phyloP scores from a whole-genome alignment of 1,140 invertebrate species.

The Catajapyx aquilonaris region DNA sequence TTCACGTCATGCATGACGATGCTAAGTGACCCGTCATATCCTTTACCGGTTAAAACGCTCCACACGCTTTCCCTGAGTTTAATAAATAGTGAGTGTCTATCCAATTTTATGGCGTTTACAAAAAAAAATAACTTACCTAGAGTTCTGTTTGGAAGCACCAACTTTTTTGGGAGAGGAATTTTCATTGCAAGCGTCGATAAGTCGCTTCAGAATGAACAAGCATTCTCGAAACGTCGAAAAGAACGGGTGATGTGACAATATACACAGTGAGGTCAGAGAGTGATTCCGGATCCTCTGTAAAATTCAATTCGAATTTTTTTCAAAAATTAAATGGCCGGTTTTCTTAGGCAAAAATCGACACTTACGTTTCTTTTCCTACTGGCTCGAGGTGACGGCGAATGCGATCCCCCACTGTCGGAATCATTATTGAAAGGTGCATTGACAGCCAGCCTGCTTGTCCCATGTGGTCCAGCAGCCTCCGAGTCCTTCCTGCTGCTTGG shows the following conservation, averaged over 20 bases:
- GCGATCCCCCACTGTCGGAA: slow-evolving; percentile 67
- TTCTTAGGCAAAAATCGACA: too few species aligned
- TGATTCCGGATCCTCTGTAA: slow-evolving; percentile 58
- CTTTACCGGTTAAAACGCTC: slow-evolving; percentile 54
- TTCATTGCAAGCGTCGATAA: slow-evolving; percentile 94
- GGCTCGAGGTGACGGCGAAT: slow-evolving; percentile 61
- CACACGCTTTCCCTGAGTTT: slow-evolving; percentile 79
- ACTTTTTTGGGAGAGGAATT: slow-evolving; percentile 66
- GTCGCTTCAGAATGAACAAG: slow-evolving; percentile 78
- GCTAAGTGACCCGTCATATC: slow-evolving; percentile 53
- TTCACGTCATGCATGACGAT: slow-evolving; percentile 86
- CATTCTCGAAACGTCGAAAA: slow-evolving; percentile 95
- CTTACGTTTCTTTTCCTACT: slow-evolving; percentile 51
- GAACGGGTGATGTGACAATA: slow-evolving; percentile 97
- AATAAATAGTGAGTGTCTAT: too few species aligned
- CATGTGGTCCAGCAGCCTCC: slow-evolving; percentile 24
- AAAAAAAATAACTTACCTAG: slow-evolving; percentile 58
- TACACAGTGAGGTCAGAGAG: slow-evolving; percentile 87
- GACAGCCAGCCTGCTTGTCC: slow-evolving; percentile 34
- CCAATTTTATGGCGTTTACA: too few species aligned
- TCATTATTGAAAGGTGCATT: slow-evolving; percentile 47
- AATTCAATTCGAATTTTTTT: too few species aligned
- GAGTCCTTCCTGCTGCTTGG: slow-evolving; percentile 38
- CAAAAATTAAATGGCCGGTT: too few species aligned
- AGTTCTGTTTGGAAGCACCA: slow-evolving; percentile 63